A percentile compares a stretch with the other conserved stretches of the same genome.
Evolutionary conservation across 2,888 invertebrate species (phyloP).

Genomic region (Malachius bipustulatus): DNA sequence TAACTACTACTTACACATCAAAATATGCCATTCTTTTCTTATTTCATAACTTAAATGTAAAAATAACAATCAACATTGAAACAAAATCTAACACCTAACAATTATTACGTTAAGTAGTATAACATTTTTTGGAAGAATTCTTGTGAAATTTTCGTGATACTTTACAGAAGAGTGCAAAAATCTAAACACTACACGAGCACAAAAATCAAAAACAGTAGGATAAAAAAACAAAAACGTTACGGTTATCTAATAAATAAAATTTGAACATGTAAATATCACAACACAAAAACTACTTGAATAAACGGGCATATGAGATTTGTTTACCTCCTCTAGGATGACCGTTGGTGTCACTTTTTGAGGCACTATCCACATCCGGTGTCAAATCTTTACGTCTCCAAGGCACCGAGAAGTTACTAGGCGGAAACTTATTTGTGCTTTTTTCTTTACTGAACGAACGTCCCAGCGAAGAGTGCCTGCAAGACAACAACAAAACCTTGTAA

Average conservation of each 20-base stretch:
- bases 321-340: slow-evolving; percentile 64
- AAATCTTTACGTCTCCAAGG: slow-evolving; percentile 57
- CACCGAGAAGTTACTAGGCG: slow-evolving; percentile 26
- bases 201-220: too few relatives aligned
- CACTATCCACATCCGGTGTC: slow-evolving; percentile 60
- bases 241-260: slow-evolving; percentile 11
- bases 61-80: too few relatives aligned
- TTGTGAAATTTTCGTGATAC: too few relatives aligned
- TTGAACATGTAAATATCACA: slow-evolving; percentile 14
- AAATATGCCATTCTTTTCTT: slow-evolving; percentile 24
- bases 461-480: slow-evolving; percentile 34
- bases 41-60: too few relatives aligned
- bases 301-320: slow-evolving; percentile 15
- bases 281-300: slow-evolving; percentile 16
- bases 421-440: slow-evolving; percentile 22
- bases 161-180: too few relatives aligned
- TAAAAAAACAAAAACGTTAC: not conserved
- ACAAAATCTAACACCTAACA: too few relatives aligned
- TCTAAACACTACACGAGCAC: slow-evolving; percentile 21
- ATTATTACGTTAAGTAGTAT: too few relatives aligned
- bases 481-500: slow-evolving; percentile 9
- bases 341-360: slow-evolving; percentile 50
- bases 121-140: too few relatives aligned
- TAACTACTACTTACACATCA: too few relatives aligned
- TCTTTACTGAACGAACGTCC: slow-evolving; percentile 36